phyloP scores from a whole-genome alignment of 92 coral and sea anemone species.

The Umimayanthus chanpuru region DNA sequence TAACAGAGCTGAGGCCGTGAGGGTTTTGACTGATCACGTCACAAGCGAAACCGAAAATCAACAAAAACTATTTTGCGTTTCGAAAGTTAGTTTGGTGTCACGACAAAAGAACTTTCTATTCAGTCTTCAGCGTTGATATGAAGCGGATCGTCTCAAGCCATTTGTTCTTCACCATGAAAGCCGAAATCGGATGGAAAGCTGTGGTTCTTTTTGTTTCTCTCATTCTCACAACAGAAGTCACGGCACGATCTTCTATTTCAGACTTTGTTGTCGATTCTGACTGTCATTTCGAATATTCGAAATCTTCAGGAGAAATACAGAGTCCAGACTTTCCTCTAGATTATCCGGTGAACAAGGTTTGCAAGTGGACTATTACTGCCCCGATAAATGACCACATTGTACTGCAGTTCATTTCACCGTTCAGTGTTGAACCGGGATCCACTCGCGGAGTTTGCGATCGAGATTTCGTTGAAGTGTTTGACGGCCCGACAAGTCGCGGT shows the following conservation, averaged over 20 bases:
- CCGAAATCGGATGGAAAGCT: neutral
- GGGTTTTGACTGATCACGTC: constrained; percentile 4
- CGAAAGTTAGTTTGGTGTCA: neutral
- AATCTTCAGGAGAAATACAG: constrained; percentile 60
- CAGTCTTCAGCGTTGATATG: neutral
- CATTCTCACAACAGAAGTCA: constrained; percentile 3
- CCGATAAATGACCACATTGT: constrained; percentile 60
- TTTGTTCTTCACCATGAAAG: neutral
- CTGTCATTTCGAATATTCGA: constrained; percentile 43
- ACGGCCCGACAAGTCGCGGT: constrained; percentile 47
- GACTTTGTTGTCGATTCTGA: constrained; percentile 28
- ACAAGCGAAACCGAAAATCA: neutral
- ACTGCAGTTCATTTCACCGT: constrained; percentile 63
- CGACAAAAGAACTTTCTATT: neutral
- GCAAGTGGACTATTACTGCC: constrained; percentile 75
- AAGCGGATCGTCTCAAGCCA: neutral
- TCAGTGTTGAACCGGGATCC: constrained; percentile 37
- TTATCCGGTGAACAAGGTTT: constrained; percentile 60
- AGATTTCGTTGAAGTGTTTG: constrained; percentile 71
- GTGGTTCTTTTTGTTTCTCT: neutral
- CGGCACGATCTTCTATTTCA: constrained; percentile 20
- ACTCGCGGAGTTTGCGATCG: constrained; percentile 43
- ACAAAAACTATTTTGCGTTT: neutral
- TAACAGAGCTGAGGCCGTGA: neutral
- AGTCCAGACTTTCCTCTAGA: constrained; percentile 70